Conservation (phyloP, 2,888 invertebrate genomes). For the Polyommatus iphigenia region DNA sequence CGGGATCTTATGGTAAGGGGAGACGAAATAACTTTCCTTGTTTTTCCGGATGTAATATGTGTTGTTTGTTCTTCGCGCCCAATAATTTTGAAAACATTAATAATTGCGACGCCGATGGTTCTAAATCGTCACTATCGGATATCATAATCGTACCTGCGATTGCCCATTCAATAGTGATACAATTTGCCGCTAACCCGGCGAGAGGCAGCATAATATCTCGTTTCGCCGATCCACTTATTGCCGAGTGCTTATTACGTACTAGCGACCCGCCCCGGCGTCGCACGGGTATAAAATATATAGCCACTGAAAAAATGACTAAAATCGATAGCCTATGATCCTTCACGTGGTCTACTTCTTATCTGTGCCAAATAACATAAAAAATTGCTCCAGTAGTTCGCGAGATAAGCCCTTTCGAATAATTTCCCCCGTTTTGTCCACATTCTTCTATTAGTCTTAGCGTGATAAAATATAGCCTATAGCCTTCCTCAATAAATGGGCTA, state of each 20-base stretch:
- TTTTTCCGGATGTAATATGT: constrained; percentile 25
- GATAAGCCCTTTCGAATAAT: too few species aligned
- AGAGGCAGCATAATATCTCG: constrained; percentile 19
- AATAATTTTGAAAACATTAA: constrained; percentile 18
- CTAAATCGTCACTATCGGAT: not conserved
- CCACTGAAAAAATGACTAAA: too few species aligned
- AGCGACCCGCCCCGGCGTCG: too few species aligned
- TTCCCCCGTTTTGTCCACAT: too few species aligned
- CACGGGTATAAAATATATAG: too few species aligned
- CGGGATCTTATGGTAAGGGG: constrained; percentile 31
- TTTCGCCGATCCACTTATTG: constrained; percentile 15
- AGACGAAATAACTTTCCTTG: constrained; percentile 33
- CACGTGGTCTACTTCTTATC: too few species aligned
- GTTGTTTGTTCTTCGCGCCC: constrained; percentile 30
- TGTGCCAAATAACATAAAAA: too few species aligned
- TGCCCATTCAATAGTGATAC: constrained; percentile 4
- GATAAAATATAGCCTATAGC: too few species aligned
- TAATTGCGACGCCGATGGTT: not conserved
- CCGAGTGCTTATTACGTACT: constrained; percentile 21
- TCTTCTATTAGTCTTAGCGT: too few species aligned
- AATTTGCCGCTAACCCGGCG: constrained; percentile 20
- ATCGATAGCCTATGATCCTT: too few species aligned
- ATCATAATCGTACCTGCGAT: not conserved
- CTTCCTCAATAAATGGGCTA: too few species aligned
- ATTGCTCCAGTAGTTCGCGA: too few species aligned